phyloP scores from a whole-genome alignment of 2,888 invertebrate genomes.

The Sinopyrophorus schimmeli region DNA sequence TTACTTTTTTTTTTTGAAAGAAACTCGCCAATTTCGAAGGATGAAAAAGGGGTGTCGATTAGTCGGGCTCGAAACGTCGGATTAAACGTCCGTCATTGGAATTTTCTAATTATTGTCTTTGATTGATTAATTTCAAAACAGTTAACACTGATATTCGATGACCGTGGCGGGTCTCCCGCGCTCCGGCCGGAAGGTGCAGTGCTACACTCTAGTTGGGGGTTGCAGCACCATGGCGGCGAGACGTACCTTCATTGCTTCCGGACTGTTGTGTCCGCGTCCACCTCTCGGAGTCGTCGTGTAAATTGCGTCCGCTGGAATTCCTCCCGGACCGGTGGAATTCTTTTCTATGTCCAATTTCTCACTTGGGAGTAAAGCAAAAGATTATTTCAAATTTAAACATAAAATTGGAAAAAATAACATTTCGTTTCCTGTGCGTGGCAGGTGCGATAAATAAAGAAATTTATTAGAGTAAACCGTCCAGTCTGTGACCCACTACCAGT shows the following conservation, averaged over 20 bases:
- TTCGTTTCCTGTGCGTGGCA: too few species aligned
- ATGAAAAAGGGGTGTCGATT: background rate
- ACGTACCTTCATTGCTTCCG: slow-evolving; percentile 86
- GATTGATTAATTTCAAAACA: slow-evolving; percentile 44
- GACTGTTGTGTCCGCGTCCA: slow-evolving; percentile 52
- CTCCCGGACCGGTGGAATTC: slow-evolving; percentile 57
- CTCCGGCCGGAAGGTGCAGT: slow-evolving; percentile 52
- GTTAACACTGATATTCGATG: slow-evolving; percentile 54
- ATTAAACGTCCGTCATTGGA: slow-evolving; percentile 5
- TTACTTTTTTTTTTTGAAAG: slow-evolving; percentile 1
- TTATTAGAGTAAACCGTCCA: too few species aligned
- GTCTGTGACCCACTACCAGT: too few species aligned
- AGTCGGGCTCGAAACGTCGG: background rate
- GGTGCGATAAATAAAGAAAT: too few species aligned
- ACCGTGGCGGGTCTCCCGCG: slow-evolving; percentile 51
- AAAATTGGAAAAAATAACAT: too few species aligned
- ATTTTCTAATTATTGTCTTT: slow-evolving; percentile 13
- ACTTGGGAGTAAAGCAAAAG: too few species aligned
- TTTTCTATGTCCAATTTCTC: slow-evolving; percentile 56
- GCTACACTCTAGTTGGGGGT: slow-evolving; percentile 82
- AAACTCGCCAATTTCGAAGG: slow-evolving; percentile 15
- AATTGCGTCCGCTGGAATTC: slow-evolving; percentile 75
- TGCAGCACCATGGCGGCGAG: slow-evolving; percentile 88
- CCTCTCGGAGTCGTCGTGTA: slow-evolving; percentile 62
- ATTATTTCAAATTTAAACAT: too few species aligned